Evolutionary conservation across 2,113 vertebrate genomes (phyloP).

Genomic region (Cranoglanis bouderius): DNA sequence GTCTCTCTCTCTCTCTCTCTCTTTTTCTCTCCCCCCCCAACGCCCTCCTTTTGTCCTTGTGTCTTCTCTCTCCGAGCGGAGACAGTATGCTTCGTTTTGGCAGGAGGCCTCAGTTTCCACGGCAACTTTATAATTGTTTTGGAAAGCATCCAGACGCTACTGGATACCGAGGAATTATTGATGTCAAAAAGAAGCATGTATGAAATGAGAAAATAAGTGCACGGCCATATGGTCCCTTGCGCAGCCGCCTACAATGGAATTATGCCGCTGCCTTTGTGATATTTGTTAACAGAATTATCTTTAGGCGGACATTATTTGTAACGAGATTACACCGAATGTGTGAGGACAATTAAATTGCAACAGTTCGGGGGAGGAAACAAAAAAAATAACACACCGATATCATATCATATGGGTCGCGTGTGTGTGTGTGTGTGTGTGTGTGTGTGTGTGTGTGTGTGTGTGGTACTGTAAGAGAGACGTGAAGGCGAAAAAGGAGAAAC

Average conservation of each 20-base stretch:
- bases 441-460: too few relatives aligned
- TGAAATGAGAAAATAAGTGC: conserved; percentile 79
- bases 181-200: conserved; percentile 90
- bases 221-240: conserved; percentile 76
- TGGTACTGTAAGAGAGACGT: not conserved
- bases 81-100: conserved; percentile 86
- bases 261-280: conserved; percentile 65
- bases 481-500: not conserved
- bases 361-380: not conserved
- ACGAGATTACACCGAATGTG: conserved; percentile 26
- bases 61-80: conserved; percentile 80
- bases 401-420: not conserved
- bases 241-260: conserved; percentile 71
- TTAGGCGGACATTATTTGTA: conserved; percentile 61
- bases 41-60: conserved; percentile 72
- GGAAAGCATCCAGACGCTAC: conserved; percentile 85
- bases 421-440: too few relatives aligned
- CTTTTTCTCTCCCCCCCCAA: conserved; percentile 63
- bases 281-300: conserved; percentile 68
- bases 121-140: conserved; percentile 98
- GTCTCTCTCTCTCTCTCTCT: conserved; percentile 64
- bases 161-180: conserved; percentile 87
- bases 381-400: conserved; percentile 14
- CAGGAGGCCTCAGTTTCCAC: conserved; percentile 87
- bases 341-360: conserved; percentile 49